Evolutionary conservation across 2,113 vertebrate species (phyloP).

Genomic region (Sylvia atricapilla): DNA sequence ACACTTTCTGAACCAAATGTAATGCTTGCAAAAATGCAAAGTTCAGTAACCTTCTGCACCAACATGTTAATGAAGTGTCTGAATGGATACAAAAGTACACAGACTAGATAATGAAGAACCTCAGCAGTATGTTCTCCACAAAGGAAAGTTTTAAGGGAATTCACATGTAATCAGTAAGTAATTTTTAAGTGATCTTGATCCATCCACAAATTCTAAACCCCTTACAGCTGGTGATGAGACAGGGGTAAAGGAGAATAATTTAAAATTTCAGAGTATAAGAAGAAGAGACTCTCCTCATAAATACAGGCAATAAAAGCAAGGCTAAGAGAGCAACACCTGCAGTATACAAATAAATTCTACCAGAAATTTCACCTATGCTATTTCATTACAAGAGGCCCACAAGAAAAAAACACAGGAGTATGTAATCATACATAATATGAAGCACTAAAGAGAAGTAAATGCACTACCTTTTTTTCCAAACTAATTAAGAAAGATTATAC

Average conservation of each 20-base stretch:
- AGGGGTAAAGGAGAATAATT: background rate
- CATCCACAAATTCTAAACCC: slow-evolving; percentile 17
- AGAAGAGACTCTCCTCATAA: background rate
- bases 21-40: slow-evolving; percentile 50
- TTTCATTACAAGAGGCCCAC: background rate
- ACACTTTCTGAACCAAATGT: slow-evolving; percentile 37
- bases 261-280: background rate
- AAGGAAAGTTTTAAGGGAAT: background rate
- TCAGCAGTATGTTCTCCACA: background rate
- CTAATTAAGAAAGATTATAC: slow-evolving; percentile 27
- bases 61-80: background rate
- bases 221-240: background rate
- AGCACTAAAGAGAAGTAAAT: slow-evolving; percentile 19
- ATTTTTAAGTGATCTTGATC: background rate
- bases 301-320: background rate
- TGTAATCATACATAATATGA: slow-evolving; percentile 36
- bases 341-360: slow-evolving; percentile 35
- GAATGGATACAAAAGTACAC: background rate
- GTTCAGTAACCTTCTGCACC: background rate
- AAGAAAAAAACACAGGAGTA: slow-evolving; percentile 51
- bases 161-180: background rate
- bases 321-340: background rate
- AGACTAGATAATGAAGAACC: background rate
- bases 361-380: background rate
- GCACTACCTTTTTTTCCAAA: slow-evolving; percentile 40